Evolutionary conservation across 2,113 vertebrate genomes (phyloP), one percentile per base, ranked within the genome.

Genomic region (Benitochromis conjunctus): DNA sequence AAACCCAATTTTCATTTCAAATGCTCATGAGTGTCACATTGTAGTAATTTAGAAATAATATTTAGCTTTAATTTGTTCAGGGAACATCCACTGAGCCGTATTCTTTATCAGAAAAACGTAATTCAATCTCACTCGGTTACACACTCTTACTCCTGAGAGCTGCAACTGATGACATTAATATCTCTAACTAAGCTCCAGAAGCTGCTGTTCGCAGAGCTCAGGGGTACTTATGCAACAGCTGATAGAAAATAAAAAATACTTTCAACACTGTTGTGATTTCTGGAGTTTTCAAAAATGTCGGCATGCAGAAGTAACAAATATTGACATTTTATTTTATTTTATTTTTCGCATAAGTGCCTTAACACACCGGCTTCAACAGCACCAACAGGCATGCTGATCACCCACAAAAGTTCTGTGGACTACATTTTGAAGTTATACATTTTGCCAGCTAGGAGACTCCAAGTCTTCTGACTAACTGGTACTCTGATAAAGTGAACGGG

Each of bases 21-120:
- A 84, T 64, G 41, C 62, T 85, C 48, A 5, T 4, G 26, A 88
- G 74, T 60, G 66, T 80, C 26, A 89, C 81, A 51, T 29, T 80
- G 80, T 78, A 57, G 41, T 56, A 54, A 89, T 85, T 87, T 69
- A 79, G 58, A 87, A 87, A 87, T 64, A 58, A 89, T 83, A 85
- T 66, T 89, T 60, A 26, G n/a, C 58, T 88, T 80, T 86, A 83
- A 88, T 92, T 79, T 57, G 87, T 46, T 81, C 31, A 48, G 83
- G 76, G 86, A 90, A 19, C 18, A 19, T 79, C 26, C 76, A 19
- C 21, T 57, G 81, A 88, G 87, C 53, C 29, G 3, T 18, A 60
- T 18, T 26, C 18, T 86, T 90, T 81, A 88, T 86, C 55, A 51
- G 58, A 62, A 80, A 77, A 21, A 1, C 14, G 2, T 21, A 29